Conservation (phyloP, 2,113 vertebrate species). For the Callionymus lyra region DNA sequence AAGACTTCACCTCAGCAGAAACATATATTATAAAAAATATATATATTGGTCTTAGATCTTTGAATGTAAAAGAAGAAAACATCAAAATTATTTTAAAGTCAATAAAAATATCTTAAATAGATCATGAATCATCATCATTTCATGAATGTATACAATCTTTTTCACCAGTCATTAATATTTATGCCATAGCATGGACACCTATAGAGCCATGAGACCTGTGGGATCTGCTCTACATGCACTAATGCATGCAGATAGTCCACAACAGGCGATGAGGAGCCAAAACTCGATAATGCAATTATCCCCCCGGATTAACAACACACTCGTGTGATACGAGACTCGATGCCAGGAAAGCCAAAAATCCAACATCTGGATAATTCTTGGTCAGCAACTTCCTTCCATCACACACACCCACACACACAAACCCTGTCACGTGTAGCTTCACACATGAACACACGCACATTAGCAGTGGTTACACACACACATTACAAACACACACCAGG, state of each 20-base stretch:
- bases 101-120: too few relatives aligned
- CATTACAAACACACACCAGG: conserved; percentile 7
- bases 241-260: conserved; percentile 4
- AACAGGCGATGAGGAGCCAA: neutral
- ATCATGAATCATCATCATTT: too few relatives aligned
- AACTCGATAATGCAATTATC: conserved; percentile 6
- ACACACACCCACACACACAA: conserved; percentile 3
- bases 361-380: conserved; percentile 1
- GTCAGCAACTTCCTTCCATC: conserved; percentile 10
- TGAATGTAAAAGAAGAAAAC: too few relatives aligned
- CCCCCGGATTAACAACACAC: neutral
- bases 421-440: conserved; percentile 8
- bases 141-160: too few relatives aligned
- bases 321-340: neutral
- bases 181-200: conserved; percentile 26
- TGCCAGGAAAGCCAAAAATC: neutral
- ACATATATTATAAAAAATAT: too few relatives aligned
- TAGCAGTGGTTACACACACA: conserved; percentile 1
- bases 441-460: conserved; percentile 3
- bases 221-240: conserved; percentile 39
- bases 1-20: too few relatives aligned
- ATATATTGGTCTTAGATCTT: too few relatives aligned
- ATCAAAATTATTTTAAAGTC: too few relatives aligned
- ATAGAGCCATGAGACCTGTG: conserved; percentile 28
- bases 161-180: too few relatives aligned